These are phyloP conservation scores for Strix uralensis DNA, from an alignment of 2,113 vertebrate genomes.

Conservation along the genomic window DNA sequence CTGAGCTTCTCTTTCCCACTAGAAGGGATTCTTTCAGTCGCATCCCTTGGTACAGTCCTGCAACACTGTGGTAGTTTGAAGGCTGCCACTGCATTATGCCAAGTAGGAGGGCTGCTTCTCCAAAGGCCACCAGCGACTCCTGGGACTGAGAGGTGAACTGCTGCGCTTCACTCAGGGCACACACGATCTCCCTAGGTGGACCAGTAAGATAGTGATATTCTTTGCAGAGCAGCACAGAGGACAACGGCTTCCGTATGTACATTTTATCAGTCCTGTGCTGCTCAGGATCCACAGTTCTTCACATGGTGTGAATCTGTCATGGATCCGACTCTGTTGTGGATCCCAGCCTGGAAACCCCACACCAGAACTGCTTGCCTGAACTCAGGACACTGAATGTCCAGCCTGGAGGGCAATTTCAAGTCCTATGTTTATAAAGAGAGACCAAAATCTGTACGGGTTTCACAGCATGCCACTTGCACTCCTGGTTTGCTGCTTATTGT, in stretches of 20 bases:
- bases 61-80: slow-evolving; percentile 22
- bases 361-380: background rate
- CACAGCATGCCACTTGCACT: background rate
- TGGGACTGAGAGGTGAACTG: background rate
- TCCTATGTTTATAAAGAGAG: background rate
- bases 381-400: background rate
- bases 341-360: background rate
- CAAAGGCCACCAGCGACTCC: background rate
- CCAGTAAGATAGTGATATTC: background rate
- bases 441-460: background rate
- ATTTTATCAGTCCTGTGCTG: background rate
- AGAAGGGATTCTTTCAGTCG: slow-evolving; percentile 68
- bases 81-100: background rate
- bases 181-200: background rate
- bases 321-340: background rate
- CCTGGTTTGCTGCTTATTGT: background rate
- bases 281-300: background rate
- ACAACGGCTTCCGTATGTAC: background rate
- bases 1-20: slow-evolving; percentile 64
- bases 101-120: background rate
- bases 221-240: background rate
- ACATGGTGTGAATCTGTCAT: fast-evolving
- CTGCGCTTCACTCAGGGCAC: background rate
- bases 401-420: background rate
- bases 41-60: slow-evolving; percentile 49